phyloP scores from a whole-genome alignment of 2,797 vertebrate genomes.

The Poeciliopsis turneri region DNA sequence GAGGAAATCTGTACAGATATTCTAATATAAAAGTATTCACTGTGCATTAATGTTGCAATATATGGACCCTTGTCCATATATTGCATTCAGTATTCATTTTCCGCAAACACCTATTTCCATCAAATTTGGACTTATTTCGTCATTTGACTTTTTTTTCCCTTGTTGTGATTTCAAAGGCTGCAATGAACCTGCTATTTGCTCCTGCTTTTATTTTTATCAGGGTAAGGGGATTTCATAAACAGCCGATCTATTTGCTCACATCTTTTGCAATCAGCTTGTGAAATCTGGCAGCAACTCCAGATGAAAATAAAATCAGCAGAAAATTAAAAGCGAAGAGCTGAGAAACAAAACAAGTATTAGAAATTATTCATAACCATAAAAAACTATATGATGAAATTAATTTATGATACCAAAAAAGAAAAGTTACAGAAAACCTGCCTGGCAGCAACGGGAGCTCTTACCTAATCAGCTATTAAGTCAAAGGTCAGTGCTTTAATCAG shows the following conservation, averaged over 20 bases:
- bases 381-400: not conserved
- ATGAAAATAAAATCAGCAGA: not conserved
- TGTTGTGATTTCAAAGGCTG: not conserved
- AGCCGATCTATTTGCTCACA: not conserved
- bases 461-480: slow-evolving; percentile 34
- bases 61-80: not conserved
- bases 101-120: not conserved
- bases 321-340: not conserved
- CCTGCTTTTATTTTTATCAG: not conserved
- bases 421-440: slow-evolving; percentile 17
- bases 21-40: not conserved
- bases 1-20: not conserved
- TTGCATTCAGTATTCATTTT: not conserved
- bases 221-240: not conserved
- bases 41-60: not conserved
- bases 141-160: not conserved
- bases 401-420: slow-evolving; percentile 25
- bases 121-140: not conserved
- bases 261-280: not conserved
- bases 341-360: not conserved
- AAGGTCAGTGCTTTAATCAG: slow-evolving; percentile 37
- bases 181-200: not conserved
- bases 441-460: slow-evolving; percentile 23
- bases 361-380: not conserved
- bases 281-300: not conserved